Conservation (phyloP, 2,888 invertebrate genomes). For the Uloborus plumipes region DNA sequence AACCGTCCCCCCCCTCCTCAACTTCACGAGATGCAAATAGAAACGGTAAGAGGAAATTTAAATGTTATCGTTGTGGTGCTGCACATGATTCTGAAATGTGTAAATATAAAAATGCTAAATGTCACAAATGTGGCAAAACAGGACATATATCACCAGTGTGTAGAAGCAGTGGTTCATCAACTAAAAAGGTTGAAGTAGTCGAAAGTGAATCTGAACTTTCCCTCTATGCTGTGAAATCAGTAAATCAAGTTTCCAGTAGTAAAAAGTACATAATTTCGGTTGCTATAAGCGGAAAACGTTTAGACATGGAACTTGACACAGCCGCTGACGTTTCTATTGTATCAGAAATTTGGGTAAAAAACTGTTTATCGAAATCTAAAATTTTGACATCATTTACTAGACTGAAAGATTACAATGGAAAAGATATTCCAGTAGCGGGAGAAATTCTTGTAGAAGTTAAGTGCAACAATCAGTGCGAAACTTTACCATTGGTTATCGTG, state of each 20-base stretch:
- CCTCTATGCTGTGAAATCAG: constrained; percentile 6
- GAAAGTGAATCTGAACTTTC: neutral
- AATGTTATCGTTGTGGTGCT: constrained; percentile 19
- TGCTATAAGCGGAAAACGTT: neutral
- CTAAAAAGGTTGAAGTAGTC: neutral
- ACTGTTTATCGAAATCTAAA: neutral
- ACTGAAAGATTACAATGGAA: constrained; percentile 8
- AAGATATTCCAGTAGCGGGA: constrained; percentile 5
- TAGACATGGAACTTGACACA: constrained; percentile 23
- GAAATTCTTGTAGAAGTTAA: neutral
- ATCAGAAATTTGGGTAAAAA: constrained; percentile 10
- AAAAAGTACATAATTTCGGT: neutral
- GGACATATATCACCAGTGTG: constrained; percentile 23
- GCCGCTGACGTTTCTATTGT: constrained; percentile 12
- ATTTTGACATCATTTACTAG: neutral
- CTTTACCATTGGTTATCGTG: constrained; percentile 2
- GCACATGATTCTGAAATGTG: constrained; percentile 14
- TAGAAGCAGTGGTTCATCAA: neutral
- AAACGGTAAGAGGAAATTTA: neutral
- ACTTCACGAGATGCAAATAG: too few species aligned
- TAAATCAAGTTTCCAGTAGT: neutral
- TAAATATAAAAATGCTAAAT: constrained; percentile 16
- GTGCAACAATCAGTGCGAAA: neutral
- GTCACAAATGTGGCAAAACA: constrained; percentile 4
- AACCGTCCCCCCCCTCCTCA: too few species aligned